phyloP scores from a whole-genome alignment of 2,888 invertebrate genomes.

The Caenorhabditis wallacei region DNA sequence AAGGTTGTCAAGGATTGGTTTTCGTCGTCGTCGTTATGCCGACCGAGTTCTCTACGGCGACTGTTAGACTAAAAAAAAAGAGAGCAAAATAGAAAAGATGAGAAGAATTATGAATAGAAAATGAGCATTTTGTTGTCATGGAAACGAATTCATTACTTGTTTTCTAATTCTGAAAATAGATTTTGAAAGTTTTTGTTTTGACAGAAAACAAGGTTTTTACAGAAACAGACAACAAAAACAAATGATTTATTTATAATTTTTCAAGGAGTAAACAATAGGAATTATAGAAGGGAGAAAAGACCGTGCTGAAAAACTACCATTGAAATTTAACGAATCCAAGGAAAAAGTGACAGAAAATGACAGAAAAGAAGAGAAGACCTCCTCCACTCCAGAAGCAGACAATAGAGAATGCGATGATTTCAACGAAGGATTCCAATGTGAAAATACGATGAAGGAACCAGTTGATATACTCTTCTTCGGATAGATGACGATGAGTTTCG shows the following conservation, averaged over 20 bases:
- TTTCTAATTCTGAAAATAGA: not conserved
- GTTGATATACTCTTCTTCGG: slow-evolving; percentile 43
- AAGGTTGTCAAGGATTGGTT: slow-evolving; percentile 53
- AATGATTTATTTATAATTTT: slow-evolving; percentile 12
- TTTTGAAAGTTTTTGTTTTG: slow-evolving; percentile 2
- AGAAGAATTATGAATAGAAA: slow-evolving; percentile 22
- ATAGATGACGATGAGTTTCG: slow-evolving; percentile 22
- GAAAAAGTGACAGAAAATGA: slow-evolving; percentile 28
- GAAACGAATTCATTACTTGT: slow-evolving; percentile 16
- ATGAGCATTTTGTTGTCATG: slow-evolving; percentile 29
- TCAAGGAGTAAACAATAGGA: too few relatives aligned
- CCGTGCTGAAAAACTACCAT: slow-evolving; percentile 9
- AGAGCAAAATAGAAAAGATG: not conserved
- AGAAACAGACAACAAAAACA: not conserved
- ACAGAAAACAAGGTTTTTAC: not conserved
- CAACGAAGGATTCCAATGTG: slow-evolving; percentile 33
- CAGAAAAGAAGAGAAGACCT: slow-evolving; percentile 42
- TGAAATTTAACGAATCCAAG: slow-evolving; percentile 3
- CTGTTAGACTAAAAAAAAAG: slow-evolving; percentile 32
- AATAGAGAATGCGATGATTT: slow-evolving; percentile 39
- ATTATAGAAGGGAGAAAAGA: too few relatives aligned
- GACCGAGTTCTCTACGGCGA: slow-evolving; percentile 18
- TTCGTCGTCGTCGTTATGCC: slow-evolving; percentile 40
- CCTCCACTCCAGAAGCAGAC: slow-evolving; percentile 43
- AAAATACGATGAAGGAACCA: slow-evolving; percentile 41